A percentile compares a stretch with the other conserved stretches of the same genome.
These are phyloP conservation scores for Calcarius lapponicus DNA, from an alignment of 2,797 vertebrate species.

Conservation along the genomic window DNA sequence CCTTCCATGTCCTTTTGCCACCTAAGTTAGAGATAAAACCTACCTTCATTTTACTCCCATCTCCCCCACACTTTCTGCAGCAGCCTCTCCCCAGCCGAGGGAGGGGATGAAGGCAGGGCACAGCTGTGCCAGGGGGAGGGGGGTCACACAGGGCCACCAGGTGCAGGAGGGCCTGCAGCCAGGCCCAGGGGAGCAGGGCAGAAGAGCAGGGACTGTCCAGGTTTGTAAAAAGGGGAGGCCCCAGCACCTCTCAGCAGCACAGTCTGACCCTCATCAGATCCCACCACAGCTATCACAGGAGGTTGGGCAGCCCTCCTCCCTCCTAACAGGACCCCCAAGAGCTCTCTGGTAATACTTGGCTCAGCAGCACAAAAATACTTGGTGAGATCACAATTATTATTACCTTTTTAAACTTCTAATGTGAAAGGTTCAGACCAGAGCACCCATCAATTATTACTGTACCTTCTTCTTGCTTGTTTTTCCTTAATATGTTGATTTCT, in stretches of 20 bases:
- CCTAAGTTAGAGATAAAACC: neutral
- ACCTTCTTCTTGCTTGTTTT: neutral
- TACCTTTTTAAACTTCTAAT: neutral
- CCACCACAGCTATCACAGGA: neutral
- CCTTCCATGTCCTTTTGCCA: rapidly evolving
- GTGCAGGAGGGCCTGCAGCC: rapidly evolving
- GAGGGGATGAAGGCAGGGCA: neutral
- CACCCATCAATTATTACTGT: neutral
- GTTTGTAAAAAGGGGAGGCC: no score
- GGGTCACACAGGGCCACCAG: neutral
- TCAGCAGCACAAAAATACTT: neutral
- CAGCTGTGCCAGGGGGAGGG: neutral
- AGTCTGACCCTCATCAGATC: neutral
- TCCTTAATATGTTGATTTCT: neutral
- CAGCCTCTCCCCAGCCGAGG: neutral
- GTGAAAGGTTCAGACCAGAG: neutral
- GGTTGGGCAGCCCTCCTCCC: neutral
- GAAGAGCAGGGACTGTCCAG: neutral
- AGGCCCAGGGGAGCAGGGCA: rapidly evolving
- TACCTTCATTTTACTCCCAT: neutral
- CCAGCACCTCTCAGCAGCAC: neutral
- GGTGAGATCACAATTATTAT: neutral
- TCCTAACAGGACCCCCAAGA: neutral
- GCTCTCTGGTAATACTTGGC: neutral
- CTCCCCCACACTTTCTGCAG: neutral